Conservation (phyloP, 2,888 invertebrate genomes). For the Nymphalis polychloros region DNA sequence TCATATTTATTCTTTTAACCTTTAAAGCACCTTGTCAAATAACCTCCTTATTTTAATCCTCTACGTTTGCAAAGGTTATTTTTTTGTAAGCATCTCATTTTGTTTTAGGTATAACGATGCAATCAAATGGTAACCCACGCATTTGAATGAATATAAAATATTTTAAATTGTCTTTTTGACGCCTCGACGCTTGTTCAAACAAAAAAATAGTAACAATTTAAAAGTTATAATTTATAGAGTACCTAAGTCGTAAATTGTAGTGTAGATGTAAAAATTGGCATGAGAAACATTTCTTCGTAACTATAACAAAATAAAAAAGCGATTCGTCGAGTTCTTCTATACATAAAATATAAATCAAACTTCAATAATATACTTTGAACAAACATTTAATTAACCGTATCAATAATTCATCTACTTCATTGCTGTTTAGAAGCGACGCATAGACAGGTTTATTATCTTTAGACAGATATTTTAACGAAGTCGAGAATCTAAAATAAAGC, state of each 20-base stretch:
- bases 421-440: conserved; percentile 62
- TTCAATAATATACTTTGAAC: conserved; percentile 33
- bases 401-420: conserved; percentile 64
- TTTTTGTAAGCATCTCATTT: conserved; percentile 36
- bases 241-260: neutral
- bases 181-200: conserved; percentile 16
- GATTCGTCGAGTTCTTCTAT: neutral
- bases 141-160: conserved; percentile 29
- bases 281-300: neutral
- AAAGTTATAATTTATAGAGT: neutral
- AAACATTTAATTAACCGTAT: conserved; percentile 45
- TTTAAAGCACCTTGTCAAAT: conserved; percentile 5
- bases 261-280: neutral
- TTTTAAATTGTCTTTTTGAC: conserved; percentile 37
- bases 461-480: conserved; percentile 79
- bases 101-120: conserved; percentile 37
- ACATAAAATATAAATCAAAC: conserved; percentile 15
- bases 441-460: conserved; percentile 73
- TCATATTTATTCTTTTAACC: neutral
- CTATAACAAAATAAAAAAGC: neutral
- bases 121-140: conserved; percentile 37
- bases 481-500: conserved; percentile 55
- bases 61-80: conserved; percentile 35
- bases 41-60: conserved; percentile 16
- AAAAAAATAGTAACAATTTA: neutral